Evolutionary conservation across 1,140 invertebrate genomes (phyloP).

Genomic region (Mylabris phalerata): DNA sequence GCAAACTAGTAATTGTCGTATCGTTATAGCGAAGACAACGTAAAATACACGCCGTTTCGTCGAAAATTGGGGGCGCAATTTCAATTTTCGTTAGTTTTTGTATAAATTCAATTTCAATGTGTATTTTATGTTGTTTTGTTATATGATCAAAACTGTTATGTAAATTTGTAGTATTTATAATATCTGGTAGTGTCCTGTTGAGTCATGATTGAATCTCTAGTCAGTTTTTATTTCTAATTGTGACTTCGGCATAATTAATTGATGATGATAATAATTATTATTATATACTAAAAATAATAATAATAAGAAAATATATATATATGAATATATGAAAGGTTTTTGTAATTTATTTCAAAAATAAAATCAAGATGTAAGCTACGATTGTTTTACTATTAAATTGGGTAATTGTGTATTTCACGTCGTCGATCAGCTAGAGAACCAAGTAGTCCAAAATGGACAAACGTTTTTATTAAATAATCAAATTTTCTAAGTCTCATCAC

Average conservation of each 20-base stretch:
- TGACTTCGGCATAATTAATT: conserved; percentile 28
- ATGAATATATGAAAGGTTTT: conserved; percentile 1
- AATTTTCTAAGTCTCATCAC: background rate
- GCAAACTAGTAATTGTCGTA: conserved; percentile 16
- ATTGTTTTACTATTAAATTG: conserved; percentile 16
- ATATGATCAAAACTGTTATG: conserved; percentile 10
- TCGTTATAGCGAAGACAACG: conserved; percentile 11
- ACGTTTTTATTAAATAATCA: conserved; percentile 15
- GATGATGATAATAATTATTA: too few relatives aligned
- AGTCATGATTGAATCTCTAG: conserved; percentile 32
- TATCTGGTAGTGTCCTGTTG: conserved; percentile 31
- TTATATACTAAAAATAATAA: too few relatives aligned
- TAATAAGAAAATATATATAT: too few relatives aligned
- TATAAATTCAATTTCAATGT: conserved; percentile 4
- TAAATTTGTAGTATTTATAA: conserved; percentile 29
- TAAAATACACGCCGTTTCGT: conserved; percentile 13
- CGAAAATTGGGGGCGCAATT: background rate
- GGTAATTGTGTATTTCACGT: conserved; percentile 25
- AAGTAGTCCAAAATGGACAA: conserved; percentile 41
- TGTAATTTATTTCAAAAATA: conserved; percentile 32
- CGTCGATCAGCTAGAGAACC: conserved; percentile 30
- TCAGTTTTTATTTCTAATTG: conserved; percentile 30
- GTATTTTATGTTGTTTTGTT: conserved; percentile 24
- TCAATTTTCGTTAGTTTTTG: background rate
- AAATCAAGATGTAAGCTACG: conserved; percentile 16